Conservation (phyloP, 2,888 invertebrate species). For the Mayetiola destructor region DNA sequence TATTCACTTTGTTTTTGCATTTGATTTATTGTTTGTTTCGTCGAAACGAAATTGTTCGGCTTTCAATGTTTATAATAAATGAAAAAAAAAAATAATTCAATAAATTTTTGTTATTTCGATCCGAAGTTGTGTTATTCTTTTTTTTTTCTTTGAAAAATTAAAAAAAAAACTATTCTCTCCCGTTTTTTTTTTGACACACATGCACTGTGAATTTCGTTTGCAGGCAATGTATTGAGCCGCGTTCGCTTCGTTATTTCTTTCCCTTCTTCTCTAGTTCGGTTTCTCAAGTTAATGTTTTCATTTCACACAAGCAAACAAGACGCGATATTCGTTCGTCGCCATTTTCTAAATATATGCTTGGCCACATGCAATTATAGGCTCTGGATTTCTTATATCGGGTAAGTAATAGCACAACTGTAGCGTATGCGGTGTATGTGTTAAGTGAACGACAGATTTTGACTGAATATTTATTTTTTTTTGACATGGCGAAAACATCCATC, state of each 20-base stretch:
- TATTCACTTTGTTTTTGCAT: too few species aligned
- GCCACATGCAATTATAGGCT: slow-evolving; percentile 8
- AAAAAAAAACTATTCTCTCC: too few species aligned
- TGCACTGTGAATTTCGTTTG: neutral
- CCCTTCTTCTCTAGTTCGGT: too few species aligned
- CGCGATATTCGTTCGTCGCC: slow-evolving; percentile 35
- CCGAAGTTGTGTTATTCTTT: too few species aligned
- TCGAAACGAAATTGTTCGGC: too few species aligned
- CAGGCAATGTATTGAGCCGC: neutral
- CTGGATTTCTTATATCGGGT: slow-evolving; percentile 2
- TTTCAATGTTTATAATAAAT: too few species aligned
- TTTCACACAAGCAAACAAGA: slow-evolving; percentile 36
- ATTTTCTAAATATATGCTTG: slow-evolving; percentile 29
- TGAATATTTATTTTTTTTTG: too few species aligned
- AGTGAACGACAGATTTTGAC: neutral
- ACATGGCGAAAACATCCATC: too few species aligned
- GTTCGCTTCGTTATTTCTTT: neutral
- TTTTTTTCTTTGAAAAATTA: too few species aligned
- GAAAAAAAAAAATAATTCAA: too few species aligned
- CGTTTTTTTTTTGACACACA: neutral
- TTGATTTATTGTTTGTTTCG: too few species aligned
- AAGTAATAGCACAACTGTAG: neutral
- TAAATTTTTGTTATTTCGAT: neutral
- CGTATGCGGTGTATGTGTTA: neutral
- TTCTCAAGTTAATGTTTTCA: slow-evolving; percentile 31